These are phyloP conservation scores for Tenodera sinensis DNA, from an alignment of 2,888 invertebrate genomes.

Conservation along the genomic window DNA sequence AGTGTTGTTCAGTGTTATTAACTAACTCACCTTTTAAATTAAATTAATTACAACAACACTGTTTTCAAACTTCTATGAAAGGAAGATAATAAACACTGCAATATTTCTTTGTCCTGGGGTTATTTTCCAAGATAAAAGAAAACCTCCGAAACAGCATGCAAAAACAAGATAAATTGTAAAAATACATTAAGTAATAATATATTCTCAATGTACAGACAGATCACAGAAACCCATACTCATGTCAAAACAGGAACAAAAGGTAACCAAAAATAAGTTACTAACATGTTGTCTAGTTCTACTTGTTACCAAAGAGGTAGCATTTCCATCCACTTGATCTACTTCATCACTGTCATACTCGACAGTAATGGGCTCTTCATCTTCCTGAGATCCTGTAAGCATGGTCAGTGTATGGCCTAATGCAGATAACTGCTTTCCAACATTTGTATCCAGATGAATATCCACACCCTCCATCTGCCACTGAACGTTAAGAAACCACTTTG, in stretches of 20 bases:
- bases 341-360: conserved; percentile 75
- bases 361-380: conserved; percentile 72
- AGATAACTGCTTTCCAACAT: conserved; percentile 92
- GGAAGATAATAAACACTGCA: too few species aligned
- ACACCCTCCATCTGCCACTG: conserved; percentile 99
- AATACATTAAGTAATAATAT: too few species aligned
- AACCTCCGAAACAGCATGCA: too few species aligned
- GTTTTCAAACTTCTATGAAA: too few species aligned
- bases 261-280: not conserved
- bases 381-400: conserved; percentile 82
- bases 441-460: conserved; percentile 92
- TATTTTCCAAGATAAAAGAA: too few species aligned
- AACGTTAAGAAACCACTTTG: conserved; percentile 97
- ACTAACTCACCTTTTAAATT: too few species aligned
- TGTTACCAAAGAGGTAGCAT: conserved; percentile 34
- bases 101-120: too few species aligned
- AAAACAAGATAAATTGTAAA: too few species aligned
- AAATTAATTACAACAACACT: too few species aligned
- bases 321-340: conserved; percentile 61
- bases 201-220: not conserved
- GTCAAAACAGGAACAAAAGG: not conserved
- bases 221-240: not conserved
- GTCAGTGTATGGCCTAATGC: conserved; percentile 93
- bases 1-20: too few species aligned
- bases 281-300: not conserved